Conservation (phyloP, 53 echinoderm and acorn worm species). For the Hippasteria phrygiana region DNA sequence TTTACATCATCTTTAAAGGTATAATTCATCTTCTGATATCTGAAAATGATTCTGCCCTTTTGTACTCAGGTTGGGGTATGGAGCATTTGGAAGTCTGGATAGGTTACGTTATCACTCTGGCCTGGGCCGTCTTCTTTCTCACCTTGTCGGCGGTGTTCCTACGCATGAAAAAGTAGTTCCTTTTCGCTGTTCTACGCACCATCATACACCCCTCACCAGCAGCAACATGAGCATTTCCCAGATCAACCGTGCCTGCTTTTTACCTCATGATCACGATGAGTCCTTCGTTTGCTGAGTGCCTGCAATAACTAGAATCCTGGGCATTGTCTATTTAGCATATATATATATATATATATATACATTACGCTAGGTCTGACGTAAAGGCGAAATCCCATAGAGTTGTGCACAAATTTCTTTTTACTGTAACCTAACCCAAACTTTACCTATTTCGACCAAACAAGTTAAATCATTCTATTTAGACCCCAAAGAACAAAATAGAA, state of each 20-base stretch:
- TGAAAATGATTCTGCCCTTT: neutral
- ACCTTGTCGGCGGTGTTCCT: constrained; percentile 76
- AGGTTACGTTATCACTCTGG: constrained; percentile 86
- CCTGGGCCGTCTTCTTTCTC: constrained; percentile 81
- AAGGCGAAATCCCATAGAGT: no score
- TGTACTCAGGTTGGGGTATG: constrained; percentile 87
- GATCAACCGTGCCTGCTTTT: no score
- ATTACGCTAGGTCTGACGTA: no score
- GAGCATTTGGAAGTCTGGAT: constrained; percentile 86
- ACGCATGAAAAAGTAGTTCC: constrained; percentile 68
- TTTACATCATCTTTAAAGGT: no score
- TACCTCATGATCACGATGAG: no score
- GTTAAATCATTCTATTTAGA: no score
- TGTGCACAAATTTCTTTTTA: no score
- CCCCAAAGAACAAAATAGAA: no score
- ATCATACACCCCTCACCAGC: neutral
- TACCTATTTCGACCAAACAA: no score
- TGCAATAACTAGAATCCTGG: neutral
- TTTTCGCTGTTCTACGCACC: neutral
- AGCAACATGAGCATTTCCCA: neutral
- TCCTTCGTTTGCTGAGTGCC: neutral
- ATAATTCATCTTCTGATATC: neutral
- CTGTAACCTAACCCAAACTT: no score
- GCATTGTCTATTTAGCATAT: neutral
- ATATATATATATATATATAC: no score